Conservation (phyloP, 2,888 invertebrate genomes). For the Epicampocera succincta region DNA sequence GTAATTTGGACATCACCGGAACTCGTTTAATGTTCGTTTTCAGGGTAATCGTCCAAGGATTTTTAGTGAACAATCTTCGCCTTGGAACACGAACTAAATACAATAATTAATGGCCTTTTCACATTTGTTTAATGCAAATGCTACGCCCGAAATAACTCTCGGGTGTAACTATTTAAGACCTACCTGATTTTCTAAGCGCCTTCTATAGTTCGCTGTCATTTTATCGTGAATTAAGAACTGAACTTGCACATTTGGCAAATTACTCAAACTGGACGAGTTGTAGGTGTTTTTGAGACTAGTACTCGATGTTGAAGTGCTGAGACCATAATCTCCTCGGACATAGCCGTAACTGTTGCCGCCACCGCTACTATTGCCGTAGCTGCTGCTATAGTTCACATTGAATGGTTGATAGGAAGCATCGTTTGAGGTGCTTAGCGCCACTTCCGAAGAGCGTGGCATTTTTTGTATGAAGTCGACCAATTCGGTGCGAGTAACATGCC, state of each 20-base stretch:
- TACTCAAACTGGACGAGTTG: constrained; percentile 74
- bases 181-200: constrained; percentile 88
- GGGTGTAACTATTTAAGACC: constrained; percentile 11
- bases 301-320: constrained; percentile 74
- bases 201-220: constrained; percentile 84
- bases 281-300: constrained; percentile 76
- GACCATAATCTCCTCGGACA: constrained; percentile 73
- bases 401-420: constrained; percentile 75
- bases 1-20: too few species aligned
- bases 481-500: constrained; percentile 84
- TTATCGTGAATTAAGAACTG: constrained; percentile 87
- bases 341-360: constrained; percentile 64
- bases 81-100: too few species aligned
- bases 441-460: constrained; percentile 83
- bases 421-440: constrained; percentile 65
- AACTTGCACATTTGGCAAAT: constrained; percentile 83
- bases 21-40: too few species aligned
- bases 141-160: too few species aligned
- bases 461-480: constrained; percentile 88
- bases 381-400: constrained; percentile 60
- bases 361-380: constrained; percentile 43
- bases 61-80: too few species aligned
- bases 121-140: too few species aligned
- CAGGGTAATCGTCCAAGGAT: too few species aligned
- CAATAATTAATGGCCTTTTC: too few species aligned